A percentile compares a stretch with the other conserved stretches of the same genome.
Conservation (phyloP, 2,888 invertebrate genomes). For the Dynastes grantii region DNA sequence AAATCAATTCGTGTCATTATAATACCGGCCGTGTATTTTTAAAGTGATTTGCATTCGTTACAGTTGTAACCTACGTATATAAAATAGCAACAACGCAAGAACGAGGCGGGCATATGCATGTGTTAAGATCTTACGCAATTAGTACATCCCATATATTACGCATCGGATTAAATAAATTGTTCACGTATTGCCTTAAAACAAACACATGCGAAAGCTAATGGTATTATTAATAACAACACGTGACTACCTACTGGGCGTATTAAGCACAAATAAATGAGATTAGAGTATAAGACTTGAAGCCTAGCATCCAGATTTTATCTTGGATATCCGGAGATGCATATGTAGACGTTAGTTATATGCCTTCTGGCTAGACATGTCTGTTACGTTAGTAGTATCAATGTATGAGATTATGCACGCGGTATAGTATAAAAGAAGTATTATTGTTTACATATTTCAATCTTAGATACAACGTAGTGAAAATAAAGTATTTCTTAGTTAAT, state of each 20-base stretch:
- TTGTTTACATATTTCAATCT: background rate
- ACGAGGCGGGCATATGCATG: background rate
- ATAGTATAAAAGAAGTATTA: background rate
- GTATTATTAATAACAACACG: constrained; percentile 12
- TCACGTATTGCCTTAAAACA: constrained; percentile 26
- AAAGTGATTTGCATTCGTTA: background rate
- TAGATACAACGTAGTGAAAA: no score
- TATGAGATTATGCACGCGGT: background rate
- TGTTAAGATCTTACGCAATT: constrained; percentile 8
- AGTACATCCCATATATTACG: constrained; percentile 1
- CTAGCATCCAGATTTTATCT: background rate
- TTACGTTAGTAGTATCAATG: background rate
- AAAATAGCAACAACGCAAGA: background rate
- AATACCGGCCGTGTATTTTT: no score
- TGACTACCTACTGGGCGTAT: background rate
- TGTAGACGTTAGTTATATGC: background rate
- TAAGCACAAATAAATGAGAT: constrained; percentile 7
- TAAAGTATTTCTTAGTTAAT: no score
- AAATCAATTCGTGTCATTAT: no score
- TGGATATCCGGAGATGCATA: background rate
- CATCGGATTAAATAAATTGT: constrained; percentile 19
- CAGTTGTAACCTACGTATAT: background rate
- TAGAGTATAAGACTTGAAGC: background rate
- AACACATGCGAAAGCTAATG: constrained; percentile 12
- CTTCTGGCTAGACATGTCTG: background rate